Conservation (phyloP, 2,888 invertebrate species). For the Drosophila seclusa region DNA sequence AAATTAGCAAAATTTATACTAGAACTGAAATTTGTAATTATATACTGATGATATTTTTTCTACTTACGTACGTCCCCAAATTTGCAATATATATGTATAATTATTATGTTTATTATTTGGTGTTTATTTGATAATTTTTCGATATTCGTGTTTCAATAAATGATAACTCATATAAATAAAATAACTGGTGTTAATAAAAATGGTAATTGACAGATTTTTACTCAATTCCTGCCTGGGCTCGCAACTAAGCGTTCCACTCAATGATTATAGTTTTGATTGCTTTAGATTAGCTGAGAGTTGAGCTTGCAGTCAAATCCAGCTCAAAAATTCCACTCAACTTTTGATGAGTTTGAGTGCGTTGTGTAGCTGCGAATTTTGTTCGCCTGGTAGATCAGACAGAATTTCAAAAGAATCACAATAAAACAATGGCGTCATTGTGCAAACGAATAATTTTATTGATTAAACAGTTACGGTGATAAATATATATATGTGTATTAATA, state of each 20-base stretch:
- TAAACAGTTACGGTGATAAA: slow-evolving; percentile 74
- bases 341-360: neutral
- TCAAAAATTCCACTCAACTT: neutral
- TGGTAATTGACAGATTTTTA: neutral
- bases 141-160: slow-evolving; percentile 51
- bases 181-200: slow-evolving; percentile 4
- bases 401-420: neutral
- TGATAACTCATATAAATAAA: slow-evolving; percentile 27
- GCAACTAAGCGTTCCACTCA: too few species aligned
- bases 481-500: slow-evolving; percentile 59
- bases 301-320: neutral
- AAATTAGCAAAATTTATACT: slow-evolving; percentile 65
- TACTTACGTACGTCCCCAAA: slow-evolving; percentile 55
- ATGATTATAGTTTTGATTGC: neutral
- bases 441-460: slow-evolving; percentile 80
- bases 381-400: neutral
- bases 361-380: neutral
- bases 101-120: slow-evolving; percentile 39
- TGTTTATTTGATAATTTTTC: slow-evolving; percentile 37
- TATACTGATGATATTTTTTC: slow-evolving; percentile 52
- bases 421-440: slow-evolving; percentile 59
- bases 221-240: neutral
- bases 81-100: slow-evolving; percentile 59
- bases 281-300: neutral
- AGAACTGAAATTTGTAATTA: slow-evolving; percentile 71